Percentiles rank a stretch among this genome's conserved stretches.
Evolutionary conservation across 92 coral and sea anemone genomes (phyloP).

Genomic region (Heteractis magnifica): DNA sequence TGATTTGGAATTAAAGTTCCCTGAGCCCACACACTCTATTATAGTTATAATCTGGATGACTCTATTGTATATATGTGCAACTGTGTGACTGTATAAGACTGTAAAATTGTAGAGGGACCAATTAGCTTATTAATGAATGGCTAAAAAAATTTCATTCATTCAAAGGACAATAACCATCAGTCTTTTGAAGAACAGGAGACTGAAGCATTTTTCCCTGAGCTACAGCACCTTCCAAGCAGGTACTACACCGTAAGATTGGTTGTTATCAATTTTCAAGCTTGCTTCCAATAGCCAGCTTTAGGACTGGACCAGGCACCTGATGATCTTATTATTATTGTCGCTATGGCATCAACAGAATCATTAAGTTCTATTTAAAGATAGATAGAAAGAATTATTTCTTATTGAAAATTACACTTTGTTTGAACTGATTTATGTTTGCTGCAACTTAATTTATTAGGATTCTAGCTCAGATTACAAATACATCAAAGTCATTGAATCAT

Average conservation of each 20-base stretch:
- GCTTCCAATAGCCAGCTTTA: background rate
- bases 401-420: too few species aligned
- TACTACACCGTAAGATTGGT: conserved; percentile 2
- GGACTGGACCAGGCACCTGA: too few species aligned
- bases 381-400: too few species aligned
- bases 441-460: background rate
- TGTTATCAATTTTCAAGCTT: background rate
- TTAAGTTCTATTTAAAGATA: too few species aligned
- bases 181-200: conserved; percentile 70
- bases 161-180: conserved; percentile 66
- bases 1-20: too few species aligned
- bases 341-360: too few species aligned
- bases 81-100: background rate
- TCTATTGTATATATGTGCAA: too few species aligned
- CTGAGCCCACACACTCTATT: too few species aligned
- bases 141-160: background rate
- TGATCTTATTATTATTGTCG: too few species aligned
- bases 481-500: background rate
- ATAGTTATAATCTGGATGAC: too few species aligned
- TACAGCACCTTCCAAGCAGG: conserved; percentile 90
- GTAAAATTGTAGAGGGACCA: background rate
- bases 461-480: background rate
- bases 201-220: conserved; percentile 76
- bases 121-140: background rate
- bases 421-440: background rate